Percentiles rank a stretch among this genome's conserved stretches.
Conservation (phyloP, 2,113 vertebrate genomes). For the Irena cyanogastra region DNA sequence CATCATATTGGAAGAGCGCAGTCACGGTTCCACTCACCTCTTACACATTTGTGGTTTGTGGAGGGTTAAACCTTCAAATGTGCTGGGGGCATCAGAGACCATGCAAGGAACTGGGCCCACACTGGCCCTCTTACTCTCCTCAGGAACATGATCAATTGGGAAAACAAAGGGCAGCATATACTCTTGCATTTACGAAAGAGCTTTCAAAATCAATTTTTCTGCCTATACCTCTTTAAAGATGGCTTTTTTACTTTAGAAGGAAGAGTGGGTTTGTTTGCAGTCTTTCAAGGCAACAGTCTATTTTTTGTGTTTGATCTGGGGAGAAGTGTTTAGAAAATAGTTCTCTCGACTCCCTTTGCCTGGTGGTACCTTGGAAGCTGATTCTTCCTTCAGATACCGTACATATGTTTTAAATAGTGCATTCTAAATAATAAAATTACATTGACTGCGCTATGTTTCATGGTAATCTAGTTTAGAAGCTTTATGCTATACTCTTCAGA, state of each 20-base stretch:
- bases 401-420: not conserved
- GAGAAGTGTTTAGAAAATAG: not conserved
- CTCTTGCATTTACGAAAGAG: not conserved
- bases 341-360: not conserved
- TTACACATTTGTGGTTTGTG: not conserved
- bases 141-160: accelerated
- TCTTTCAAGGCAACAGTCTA: not conserved
- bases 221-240: not conserved
- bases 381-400: not conserved
- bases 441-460: not conserved
- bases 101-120: not conserved
- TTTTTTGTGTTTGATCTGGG: not conserved
- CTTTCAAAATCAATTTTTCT: not conserved
- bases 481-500: not conserved
- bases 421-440: not conserved
- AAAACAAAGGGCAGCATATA: not conserved
- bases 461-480: not conserved
- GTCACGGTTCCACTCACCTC: not conserved
- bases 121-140: not conserved
- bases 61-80: not conserved
- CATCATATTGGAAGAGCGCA: not conserved
- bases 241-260: not conserved
- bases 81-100: accelerated
- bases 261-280: not conserved
- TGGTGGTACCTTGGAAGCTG: not conserved